These are phyloP conservation scores for Hippasteria phrygiana DNA, from an alignment of 53 echinoderm and acorn worm genomes.

Conservation along the genomic window DNA sequence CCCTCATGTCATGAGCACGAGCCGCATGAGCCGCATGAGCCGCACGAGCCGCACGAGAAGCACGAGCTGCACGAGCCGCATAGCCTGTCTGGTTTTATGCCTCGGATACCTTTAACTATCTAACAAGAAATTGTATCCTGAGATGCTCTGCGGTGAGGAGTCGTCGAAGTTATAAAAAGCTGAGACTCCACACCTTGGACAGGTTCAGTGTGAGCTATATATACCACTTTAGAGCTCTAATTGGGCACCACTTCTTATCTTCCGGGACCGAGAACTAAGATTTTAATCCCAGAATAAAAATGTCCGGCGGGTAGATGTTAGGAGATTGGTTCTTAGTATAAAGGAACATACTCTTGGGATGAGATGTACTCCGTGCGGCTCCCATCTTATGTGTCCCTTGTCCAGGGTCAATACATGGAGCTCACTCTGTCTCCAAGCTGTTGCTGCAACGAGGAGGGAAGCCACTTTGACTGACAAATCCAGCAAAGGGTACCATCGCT, in stretches of 20 bases:
- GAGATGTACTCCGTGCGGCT: not conserved
- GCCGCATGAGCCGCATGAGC: too few relatives aligned
- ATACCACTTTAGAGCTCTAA: not conserved
- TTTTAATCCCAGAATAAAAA: not conserved
- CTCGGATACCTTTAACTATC: constrained; percentile 2
- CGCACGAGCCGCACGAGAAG: not conserved
- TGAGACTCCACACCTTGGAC: not conserved
- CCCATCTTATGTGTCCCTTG: not conserved
- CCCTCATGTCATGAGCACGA: not conserved
- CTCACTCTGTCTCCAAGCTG: not conserved
- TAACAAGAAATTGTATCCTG: not conserved
- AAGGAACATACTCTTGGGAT: not conserved
- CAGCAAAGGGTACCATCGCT: too few relatives aligned
- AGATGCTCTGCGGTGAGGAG: not conserved
- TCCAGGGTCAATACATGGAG: not conserved
- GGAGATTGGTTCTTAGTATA: too few relatives aligned
- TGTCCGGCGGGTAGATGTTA: too few relatives aligned
- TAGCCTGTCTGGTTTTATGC: not conserved
- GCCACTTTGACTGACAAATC: too few relatives aligned
- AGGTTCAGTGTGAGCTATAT: not conserved
- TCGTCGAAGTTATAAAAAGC: not conserved
- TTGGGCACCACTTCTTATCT: not conserved
- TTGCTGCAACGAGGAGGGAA: not conserved
- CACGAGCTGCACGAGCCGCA: not conserved
- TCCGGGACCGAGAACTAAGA: too few relatives aligned